Evolutionary conservation across 2,888 invertebrate genomes (phyloP), one percentile per base, ranked within the genome.

Genomic region (Copidosoma aretas): DNA sequence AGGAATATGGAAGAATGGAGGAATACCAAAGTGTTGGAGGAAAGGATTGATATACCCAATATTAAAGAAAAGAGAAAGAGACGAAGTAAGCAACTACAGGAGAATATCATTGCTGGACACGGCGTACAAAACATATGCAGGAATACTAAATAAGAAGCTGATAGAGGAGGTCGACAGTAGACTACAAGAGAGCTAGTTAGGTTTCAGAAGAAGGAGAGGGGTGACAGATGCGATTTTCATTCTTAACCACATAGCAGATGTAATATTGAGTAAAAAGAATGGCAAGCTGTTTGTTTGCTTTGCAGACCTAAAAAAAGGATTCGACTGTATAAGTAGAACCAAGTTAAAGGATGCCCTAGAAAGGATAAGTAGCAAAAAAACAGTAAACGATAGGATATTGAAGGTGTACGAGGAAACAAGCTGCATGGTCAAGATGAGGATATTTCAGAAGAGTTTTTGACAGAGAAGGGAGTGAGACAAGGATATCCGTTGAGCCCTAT

Each of bases 401-500:
- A n/a, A 54, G 54, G 10, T 14, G 5, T 2, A 15, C 5, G 3
- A 21, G 10, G 24, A 22, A 10, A 49, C 19, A 49, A 49, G 49
- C 3, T 4, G 10, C 5, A n/a, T n/a, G 49, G n/a, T 49, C n/a
- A 49, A 19, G 10, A 49, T 10, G 19, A 49, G 10, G 19, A n/a
- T 10, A 49, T 17, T n/a, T 17, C 19, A 49, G 24, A 54, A 8
- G 8, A 32, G 8, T 54, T 54, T 22, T 54, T 2, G 0, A 73
- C 58, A 14, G 52, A 15, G 10, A 57, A 53, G 17, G 71, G 73
- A 15, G 60, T 75, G 2, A 73, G 71, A 25, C 72, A 74, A 19
- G 74, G 74, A 12, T 75, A 72, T 21, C 66, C 68, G 5, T 21
- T 73, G 15, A 73, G 74, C 62, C 67, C 72, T 1, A 14, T 61